Base-by-base conservation (phyloP, 1,140 invertebrate genomes). In the Drosophila melanogaster region DNA sequence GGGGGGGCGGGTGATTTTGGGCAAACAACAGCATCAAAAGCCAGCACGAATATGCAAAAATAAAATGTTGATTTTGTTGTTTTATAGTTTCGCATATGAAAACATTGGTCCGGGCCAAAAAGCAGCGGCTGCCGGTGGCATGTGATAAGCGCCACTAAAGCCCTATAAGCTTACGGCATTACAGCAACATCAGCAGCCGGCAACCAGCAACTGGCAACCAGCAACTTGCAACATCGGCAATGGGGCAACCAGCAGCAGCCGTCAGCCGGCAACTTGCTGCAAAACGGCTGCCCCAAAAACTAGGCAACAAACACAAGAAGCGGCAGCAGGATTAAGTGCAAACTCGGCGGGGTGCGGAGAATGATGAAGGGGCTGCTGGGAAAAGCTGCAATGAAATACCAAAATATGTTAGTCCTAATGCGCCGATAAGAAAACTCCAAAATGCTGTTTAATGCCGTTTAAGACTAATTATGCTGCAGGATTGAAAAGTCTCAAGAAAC, bases 91-190 rank as follows among this genome's bases (percentile, higher is more conserved):
- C 14, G 14, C 37, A 41, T 66, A 49, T 70, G 78, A 71, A 81
- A 77, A 70, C 77, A 71, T 53, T 37, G 17, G 58, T 44, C 26
- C 54, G 17, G 58, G 44, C 26, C 54, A 15, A 44, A 70, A 43
- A 30, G 53, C 57, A 53, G 49, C 55, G 43, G 41, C 60, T 59
- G 77, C 53, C 60, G 77, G 38, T 44, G 51, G 58, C 62, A 77
- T 65, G 76, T 84, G 79, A 83, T 83, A 83, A 83, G 79, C 80
- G 71, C 57, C 40, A 62, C 56, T 37, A 69, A 84, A 84, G 60
- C 65, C 72, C 76, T 50, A 79, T 55, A 84, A 84, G 80, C 76
- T 69, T 38, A 44, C 51, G 51, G 70, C 71, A 84, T 84, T 79
- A 79, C 79, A 84, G 56, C 64, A 81, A 77, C 60, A 81, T 50